Evolutionary conservation across 2,888 invertebrate species (phyloP).

Genomic region (Parnassius smintheus): DNA sequence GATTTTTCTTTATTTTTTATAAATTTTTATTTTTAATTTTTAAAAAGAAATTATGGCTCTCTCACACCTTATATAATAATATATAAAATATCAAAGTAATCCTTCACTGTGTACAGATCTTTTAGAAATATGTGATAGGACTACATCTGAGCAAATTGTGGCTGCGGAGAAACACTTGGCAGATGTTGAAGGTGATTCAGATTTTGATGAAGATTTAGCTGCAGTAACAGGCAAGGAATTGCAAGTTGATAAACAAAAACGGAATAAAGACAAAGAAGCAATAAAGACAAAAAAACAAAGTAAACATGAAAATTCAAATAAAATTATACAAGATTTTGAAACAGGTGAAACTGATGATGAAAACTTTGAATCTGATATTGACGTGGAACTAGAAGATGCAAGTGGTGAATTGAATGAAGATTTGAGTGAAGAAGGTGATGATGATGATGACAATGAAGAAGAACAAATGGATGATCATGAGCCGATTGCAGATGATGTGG

Average conservation of each 20-base stretch:
- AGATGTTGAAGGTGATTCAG: constrained; percentile 79
- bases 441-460: constrained; percentile 25
- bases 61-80: no score
- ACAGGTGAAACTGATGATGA: constrained; percentile 29
- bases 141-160: constrained; percentile 82
- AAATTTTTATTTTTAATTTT: no score
- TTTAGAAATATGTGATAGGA: constrained; percentile 87
- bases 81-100: neutral
- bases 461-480: constrained; percentile 32
- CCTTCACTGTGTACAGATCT: constrained; percentile 71
- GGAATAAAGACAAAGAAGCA: neutral
- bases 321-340: constrained; percentile 26
- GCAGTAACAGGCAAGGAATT: constrained; percentile 74
- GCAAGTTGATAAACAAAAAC: constrained; percentile 39
- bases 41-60: no score
- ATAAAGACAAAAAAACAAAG: neutral
- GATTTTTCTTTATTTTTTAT: no score
- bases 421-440: constrained; percentile 31
- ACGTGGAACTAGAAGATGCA: constrained; percentile 26
- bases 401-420: constrained; percentile 33
- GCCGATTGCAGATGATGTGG: constrained; percentile 31
- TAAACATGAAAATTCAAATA: constrained; percentile 8
- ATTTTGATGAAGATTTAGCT: constrained; percentile 84
- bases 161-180: constrained; percentile 83
- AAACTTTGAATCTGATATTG: constrained; percentile 29